Base-by-base conservation (phyloP, 2,113 vertebrate species). In the Eolophus roseicapilla region DNA sequence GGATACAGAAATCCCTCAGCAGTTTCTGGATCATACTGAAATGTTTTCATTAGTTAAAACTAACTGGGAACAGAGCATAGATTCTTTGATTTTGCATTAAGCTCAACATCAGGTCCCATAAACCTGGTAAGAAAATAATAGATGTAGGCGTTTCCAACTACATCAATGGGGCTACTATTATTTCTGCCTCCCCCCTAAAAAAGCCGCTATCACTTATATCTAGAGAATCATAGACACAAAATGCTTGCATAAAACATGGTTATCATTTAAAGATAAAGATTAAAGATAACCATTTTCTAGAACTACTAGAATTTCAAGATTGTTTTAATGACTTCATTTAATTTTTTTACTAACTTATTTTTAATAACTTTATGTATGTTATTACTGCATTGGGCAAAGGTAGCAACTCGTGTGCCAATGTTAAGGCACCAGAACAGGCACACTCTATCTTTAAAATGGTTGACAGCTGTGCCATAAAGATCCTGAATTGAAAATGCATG, bases 131-230 rank as follows among this genome's bases (percentile, higher is more conserved):
- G 35, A 82, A 94, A 59, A 14, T 9, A 10, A 10, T 3, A 41
- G 7, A 7, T 3, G 4, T 25, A 3, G 3, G 10, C 0, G 1
- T 17, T 83, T 85, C 17, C 17, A 82, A 3, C 17, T 37, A 29
- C 20, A 37, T 68, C 10, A n/a, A 3, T 16, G 13, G 4, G 6
- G 7, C 2, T 79, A 49, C 13, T 46, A 31, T 53, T 77, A 5
- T 67, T 20, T 33, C 31, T 28, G 3, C 27, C 4, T 8, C 3
- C 6, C 1, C 18, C 0, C 14, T 6, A 29, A 20, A 8, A 74
- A 71, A 59, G 39, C 11, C 18, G 11, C 3, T 4, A 35, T 25
- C 23, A 37, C 2, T 62, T 59, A 28, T 6, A 11, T 43, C 53
- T 64, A 73, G 8, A 91, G 10, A 11, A 73, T 60, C 11, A 57